Evolutionary conservation across 1,140 invertebrate species (phyloP), one percentile per base, ranked within the genome.

Genomic region (Mactra quadrangularis): DNA sequence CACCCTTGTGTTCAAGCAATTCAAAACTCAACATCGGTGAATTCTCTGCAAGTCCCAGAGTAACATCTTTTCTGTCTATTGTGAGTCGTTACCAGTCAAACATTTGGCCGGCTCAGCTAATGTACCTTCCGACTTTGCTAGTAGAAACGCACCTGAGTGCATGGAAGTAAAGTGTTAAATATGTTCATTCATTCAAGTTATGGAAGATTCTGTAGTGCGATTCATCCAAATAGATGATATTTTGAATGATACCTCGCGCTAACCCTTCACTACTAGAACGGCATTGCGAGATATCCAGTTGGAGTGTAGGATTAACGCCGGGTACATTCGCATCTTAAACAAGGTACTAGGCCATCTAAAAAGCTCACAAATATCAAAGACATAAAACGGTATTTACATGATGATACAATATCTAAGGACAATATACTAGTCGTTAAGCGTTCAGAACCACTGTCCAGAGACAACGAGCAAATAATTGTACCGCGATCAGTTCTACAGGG

Each of bases 391-490:
- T 83, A 87, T 52, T 41, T 87, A 9, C 47, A 75, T 31, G 81
- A 81, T 15, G 66, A 45, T 2, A 57, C 86, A 1, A 66, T 84
- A 19, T 38, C 82, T 27, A 71, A 53, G 50, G 86, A 84, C 55
- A 62, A 79, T 38, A 62, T 86, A 38, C 55, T 87, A 3, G 29
- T 86, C 19, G 82, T 84, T 11, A 75, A 59, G 41, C 55, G 57
- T 3, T 38, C 17, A 29, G 45, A 60, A 1, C 81, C 79, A 45
- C 66, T 83, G 31, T 25, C 29, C 38, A 55, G 71, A 15, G 55
- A 52, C 50, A 45, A 45, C 6, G 86, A 89, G 25, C 47, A 25
- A 17, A 86, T 86, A 59, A 70, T 87, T 15, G 84, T 88, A n/a
- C 84, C 86, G 1, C 50, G 83, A 35, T 1, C 25, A 19, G 77